A percentile compares a stretch with the other conserved stretches of the same genome.
phyloP scores from a whole-genome alignment of 2,888 invertebrate genomes.

The Crioceris asparagi region DNA sequence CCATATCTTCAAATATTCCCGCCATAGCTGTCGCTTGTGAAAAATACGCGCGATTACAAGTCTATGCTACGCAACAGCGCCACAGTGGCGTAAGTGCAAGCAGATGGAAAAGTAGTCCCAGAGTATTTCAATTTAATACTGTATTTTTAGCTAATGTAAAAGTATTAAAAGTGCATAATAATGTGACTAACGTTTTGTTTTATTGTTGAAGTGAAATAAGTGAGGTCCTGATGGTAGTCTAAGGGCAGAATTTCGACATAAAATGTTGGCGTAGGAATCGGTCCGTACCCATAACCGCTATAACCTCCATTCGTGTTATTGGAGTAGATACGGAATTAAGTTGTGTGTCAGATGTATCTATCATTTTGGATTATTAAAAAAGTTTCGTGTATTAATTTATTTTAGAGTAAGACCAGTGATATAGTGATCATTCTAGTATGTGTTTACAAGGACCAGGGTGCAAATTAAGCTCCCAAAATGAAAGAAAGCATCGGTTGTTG shows the following conservation, averaged over 20 bases:
- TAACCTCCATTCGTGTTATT: conserved; percentile 69
- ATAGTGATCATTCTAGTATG: conserved; percentile 38
- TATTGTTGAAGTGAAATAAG: neutral
- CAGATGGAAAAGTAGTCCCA: conserved; percentile 35
- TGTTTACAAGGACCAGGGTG: conserved; percentile 39
- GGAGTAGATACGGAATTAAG: conserved; percentile 66
- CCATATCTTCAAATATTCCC: conserved; percentile 25
- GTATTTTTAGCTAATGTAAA: too few species aligned
- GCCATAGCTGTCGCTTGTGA: conserved; percentile 25
- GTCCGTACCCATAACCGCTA: conserved; percentile 67
- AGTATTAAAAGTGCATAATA: too few species aligned
- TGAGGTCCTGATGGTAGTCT: neutral
- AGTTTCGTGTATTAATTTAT: conserved; percentile 37
- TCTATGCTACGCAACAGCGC: conserved; percentile 30
- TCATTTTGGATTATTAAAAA: conserved; percentile 38
- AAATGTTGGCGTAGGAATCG: conserved; percentile 51
- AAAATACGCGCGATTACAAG: conserved; percentile 34
- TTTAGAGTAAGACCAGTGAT: conserved; percentile 34
- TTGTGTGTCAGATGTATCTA: conserved; percentile 60
- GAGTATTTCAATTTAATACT: too few species aligned
- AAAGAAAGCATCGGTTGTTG: conserved; percentile 37
- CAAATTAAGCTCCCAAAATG: conserved; percentile 36
- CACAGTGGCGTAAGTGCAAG: conserved; percentile 31
- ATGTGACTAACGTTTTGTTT: too few species aligned
- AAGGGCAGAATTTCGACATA: conserved; percentile 21